Evolutionary conservation across 1,140 invertebrate species (phyloP), one percentile per base, ranked within the genome.

Genomic region (Notospermus geniculatus): DNA sequence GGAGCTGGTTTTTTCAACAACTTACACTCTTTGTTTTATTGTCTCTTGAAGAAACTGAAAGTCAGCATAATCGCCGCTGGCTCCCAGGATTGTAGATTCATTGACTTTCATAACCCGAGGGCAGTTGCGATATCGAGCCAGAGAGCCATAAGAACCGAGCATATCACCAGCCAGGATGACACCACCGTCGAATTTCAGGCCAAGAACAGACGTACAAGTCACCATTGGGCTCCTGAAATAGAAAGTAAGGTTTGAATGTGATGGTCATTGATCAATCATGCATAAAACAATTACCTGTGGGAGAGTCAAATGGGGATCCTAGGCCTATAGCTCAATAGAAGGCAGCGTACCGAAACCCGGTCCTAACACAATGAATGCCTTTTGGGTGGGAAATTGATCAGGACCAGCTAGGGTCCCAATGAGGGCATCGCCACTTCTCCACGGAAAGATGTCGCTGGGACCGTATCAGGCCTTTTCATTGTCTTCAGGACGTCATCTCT

Each of bases 51-150:
- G 83, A 73, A 89, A 94, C 80, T 98, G 95, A 77, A 88, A 97
- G 82, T 98, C 96, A 23, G 93, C 95, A 81, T 92, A 96, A 83
- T 98, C 96, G 15, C 95, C 95, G 65, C 90, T 87, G 63, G 88
- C 89, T 9, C 91, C 94, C 25, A 97, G 78, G 32, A 97, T 83
- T n/a, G 91, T 93, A 59, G 89, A 87, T 45, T 93, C 85, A 78
- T 98, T 98, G 0, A 98, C 89, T 83, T 91, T 90, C 64, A 92
- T 81, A 1, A 98, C 83, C 69, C 95, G 85, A 0, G 90, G 86
- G 64, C 91, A 88, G 80, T 92, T 87, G 55, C 91, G 85, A 78
- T 89, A 97, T 57, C 93, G 85, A 0, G 93, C 92, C 59, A 98
- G 79, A 0, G 90, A 91, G 13, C 95, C 95, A 81, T 97, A 98